Conservation (phyloP, 1,140 invertebrate species). For the Cryptotermes secundus region DNA sequence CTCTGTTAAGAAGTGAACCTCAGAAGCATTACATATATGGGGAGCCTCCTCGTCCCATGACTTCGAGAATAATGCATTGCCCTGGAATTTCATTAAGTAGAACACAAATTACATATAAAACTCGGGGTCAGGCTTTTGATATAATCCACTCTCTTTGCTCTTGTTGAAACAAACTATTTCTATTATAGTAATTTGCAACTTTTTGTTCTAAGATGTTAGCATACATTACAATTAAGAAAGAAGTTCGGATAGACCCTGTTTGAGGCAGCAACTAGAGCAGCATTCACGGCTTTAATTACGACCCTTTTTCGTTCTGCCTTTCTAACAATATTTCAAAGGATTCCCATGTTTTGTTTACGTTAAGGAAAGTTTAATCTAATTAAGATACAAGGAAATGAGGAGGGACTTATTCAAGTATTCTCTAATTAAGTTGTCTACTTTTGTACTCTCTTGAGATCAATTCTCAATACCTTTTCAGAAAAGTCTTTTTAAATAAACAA, state of each 20-base stretch:
- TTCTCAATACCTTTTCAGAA: too few species aligned
- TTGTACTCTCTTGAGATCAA: too few species aligned
- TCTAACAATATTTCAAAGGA: not conserved
- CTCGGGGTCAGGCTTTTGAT: not conserved
- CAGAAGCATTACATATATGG: not conserved
- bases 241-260: not conserved
- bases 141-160: not conserved
- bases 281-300: too few species aligned
- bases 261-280: not conserved
- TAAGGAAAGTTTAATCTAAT: not conserved
- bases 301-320: not conserved
- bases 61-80: not conserved
- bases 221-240: not conserved
- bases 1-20: not conserved
- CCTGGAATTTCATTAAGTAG: not conserved
- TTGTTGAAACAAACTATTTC: not conserved
- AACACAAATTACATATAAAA: constrained; percentile 8
- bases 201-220: not conserved
- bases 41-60: not conserved
- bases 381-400: too few species aligned
- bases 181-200: not conserved
- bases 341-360: constrained; percentile 14
- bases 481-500: too few species aligned
- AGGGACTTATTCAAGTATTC: too few species aligned
- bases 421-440: too few species aligned